Percentiles rank a stretch among this genome's conserved stretches.
Evolutionary conservation across 2,888 invertebrate genomes (phyloP).

Genomic region (Oxytorus armatus): DNA sequence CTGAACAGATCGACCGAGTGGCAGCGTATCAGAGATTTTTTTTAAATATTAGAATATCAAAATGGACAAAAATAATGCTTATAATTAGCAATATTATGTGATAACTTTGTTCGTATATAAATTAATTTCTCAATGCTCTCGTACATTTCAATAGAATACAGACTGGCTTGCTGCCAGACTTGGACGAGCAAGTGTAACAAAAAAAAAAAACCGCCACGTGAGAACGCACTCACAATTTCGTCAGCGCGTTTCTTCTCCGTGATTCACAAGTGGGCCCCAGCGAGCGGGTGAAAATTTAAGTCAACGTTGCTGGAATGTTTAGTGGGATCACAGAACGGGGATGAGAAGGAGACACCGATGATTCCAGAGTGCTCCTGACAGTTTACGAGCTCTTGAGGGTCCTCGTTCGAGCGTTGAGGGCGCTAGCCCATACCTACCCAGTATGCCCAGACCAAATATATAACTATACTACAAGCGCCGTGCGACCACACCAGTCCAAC

Average conservation of each 20-base stretch:
- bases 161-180: neutral
- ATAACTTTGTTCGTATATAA: neutral
- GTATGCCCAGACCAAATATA: conserved; percentile 43
- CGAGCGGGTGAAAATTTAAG: conserved; percentile 58
- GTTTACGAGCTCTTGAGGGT: conserved; percentile 71
- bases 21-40: no score
- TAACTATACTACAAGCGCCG: conserved; percentile 40
- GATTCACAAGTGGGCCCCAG: conserved; percentile 58
- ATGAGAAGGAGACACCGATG: conserved; percentile 59
- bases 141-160: conserved; percentile 13
- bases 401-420: conserved; percentile 60
- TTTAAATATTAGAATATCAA: no score
- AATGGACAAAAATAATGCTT: neutral
- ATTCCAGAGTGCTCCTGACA: conserved; percentile 71
- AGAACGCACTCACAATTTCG: conserved; percentile 29
- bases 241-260: conserved; percentile 26
- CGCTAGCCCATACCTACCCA: conserved; percentile 52
- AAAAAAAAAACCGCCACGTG: conserved; percentile 21
- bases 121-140: neutral
- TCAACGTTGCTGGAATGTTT: conserved; percentile 61
- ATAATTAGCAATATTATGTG: neutral
- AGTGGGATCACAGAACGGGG: conserved; percentile 44
- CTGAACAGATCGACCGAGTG: no score
- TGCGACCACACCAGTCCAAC: conserved; percentile 58
- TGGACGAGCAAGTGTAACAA: neutral